A percentile compares a stretch with the other conserved stretches of the same genome.
Evolutionary conservation across 2,888 invertebrate genomes (phyloP).

Genomic region (Lumbricus terrestris): DNA sequence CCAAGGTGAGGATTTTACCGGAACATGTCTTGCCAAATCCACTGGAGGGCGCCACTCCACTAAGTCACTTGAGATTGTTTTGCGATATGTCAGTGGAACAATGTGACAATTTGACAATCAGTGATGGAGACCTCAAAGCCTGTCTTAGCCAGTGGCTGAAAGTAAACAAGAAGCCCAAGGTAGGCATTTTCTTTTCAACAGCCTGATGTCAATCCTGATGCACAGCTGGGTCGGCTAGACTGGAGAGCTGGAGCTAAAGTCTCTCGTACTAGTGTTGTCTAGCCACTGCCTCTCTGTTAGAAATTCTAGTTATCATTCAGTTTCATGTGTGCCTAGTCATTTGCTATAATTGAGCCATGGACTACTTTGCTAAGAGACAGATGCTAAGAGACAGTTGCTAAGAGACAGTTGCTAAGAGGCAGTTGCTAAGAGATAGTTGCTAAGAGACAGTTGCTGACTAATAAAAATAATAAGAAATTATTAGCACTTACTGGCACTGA

Average conservation of each 20-base stretch:
- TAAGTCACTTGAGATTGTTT: background rate
- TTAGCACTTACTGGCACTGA: too few species aligned
- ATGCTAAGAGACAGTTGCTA: conserved; percentile 41
- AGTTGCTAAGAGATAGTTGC: too few species aligned
- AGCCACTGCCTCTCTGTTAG: background rate
- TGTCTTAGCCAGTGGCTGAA: conserved; percentile 19
- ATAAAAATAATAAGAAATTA: too few species aligned
- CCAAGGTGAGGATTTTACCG: conserved; percentile 70
- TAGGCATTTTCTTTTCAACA: background rate
- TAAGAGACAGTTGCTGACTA: too few species aligned
- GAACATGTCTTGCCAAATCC: conserved; percentile 69
- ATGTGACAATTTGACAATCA: background rate
- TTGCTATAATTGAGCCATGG: background rate
- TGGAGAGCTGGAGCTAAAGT: background rate
- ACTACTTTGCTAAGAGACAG: too few species aligned
- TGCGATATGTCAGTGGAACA: background rate
- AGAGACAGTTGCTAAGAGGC: too few species aligned
- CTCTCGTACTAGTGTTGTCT: background rate
- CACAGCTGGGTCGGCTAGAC: background rate
- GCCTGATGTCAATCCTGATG: background rate
- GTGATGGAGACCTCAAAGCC: background rate
- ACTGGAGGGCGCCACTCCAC: conserved; percentile 52
- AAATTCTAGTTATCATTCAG: background rate
- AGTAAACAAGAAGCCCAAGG: conserved; percentile 10
- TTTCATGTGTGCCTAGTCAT: background rate